Evolutionary conservation across 2,888 invertebrate species (phyloP).

Genomic region (Stenodema calcarata): DNA sequence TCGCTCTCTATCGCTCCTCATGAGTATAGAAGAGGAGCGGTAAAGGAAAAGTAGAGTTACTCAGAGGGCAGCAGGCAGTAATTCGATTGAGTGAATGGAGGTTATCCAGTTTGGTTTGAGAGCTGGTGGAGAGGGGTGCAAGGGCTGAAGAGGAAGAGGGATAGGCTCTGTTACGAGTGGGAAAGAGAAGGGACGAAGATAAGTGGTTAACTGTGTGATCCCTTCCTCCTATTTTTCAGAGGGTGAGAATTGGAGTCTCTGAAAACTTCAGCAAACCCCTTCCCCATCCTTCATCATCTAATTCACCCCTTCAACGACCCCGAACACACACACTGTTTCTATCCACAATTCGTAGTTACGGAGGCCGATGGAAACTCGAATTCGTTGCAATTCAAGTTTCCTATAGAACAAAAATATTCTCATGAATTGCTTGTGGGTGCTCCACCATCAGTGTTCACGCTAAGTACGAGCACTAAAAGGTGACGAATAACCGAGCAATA

Average conservation of each 20-base stretch:
- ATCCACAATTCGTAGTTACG: not conserved
- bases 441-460: too few relatives aligned
- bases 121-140: not conserved
- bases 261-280: not conserved
- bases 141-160: not conserved
- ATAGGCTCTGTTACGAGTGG: constrained; percentile 6
- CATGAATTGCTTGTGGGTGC: too few relatives aligned
- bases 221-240: not conserved
- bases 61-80: constrained; percentile 24
- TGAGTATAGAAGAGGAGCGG: not conserved
- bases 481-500: too few relatives aligned
- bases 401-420: too few relatives aligned
- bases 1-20: not conserved
- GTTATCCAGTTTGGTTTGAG: constrained; percentile 34
- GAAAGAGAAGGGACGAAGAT: constrained; percentile 8
- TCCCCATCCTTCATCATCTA: not conserved
- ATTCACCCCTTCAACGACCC: not conserved
- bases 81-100: constrained; percentile 47
- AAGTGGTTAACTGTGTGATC: constrained; percentile 39
- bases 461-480: too few relatives aligned
- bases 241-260: not conserved
- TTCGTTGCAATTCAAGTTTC: not conserved
- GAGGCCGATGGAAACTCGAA: not conserved
- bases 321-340: not conserved
- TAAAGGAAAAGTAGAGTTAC: constrained; percentile 29